phyloP scores from a whole-genome alignment of 2,888 invertebrate species.

The Kryphioiulus occultus region DNA sequence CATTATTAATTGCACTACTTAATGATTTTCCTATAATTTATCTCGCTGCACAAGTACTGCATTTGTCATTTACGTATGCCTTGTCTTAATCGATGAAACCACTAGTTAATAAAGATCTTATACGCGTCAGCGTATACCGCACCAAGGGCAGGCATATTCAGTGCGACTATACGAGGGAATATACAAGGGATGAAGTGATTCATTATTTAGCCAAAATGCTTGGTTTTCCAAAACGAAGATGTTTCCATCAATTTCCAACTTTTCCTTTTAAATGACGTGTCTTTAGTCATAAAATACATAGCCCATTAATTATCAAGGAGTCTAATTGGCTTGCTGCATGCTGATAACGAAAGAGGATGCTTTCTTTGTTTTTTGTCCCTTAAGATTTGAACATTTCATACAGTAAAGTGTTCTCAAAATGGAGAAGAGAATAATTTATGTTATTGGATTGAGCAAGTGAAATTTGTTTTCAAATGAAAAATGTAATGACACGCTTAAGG shows the following conservation, averaged over 20 bases:
- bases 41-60: slow-evolving; percentile 42
- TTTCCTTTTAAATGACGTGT: background rate
- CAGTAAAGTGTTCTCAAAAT: too few relatives aligned
- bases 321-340: background rate
- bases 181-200: background rate
- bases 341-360: too few relatives aligned
- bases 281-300: background rate
- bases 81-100: slow-evolving; percentile 47
- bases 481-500: too few relatives aligned
- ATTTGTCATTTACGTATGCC: slow-evolving; percentile 46
- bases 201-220: slow-evolving; percentile 7
- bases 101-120: slow-evolving; percentile 46
- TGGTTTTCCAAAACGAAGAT: background rate
- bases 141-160: background rate
- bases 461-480: too few relatives aligned
- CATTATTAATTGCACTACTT: slow-evolving; percentile 47
- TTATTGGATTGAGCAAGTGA: too few relatives aligned
- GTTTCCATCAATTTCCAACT: background rate
- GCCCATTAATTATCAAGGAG: background rate
- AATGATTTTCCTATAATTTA: slow-evolving; percentile 48
- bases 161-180: background rate
- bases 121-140: background rate
- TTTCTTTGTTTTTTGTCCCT: too few relatives aligned
- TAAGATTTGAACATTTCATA: too few relatives aligned
- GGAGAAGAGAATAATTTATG: too few relatives aligned